Evolutionary conservation across 1,140 invertebrate species (phyloP).

Genomic region (Vollenhovia emeryi): DNA sequence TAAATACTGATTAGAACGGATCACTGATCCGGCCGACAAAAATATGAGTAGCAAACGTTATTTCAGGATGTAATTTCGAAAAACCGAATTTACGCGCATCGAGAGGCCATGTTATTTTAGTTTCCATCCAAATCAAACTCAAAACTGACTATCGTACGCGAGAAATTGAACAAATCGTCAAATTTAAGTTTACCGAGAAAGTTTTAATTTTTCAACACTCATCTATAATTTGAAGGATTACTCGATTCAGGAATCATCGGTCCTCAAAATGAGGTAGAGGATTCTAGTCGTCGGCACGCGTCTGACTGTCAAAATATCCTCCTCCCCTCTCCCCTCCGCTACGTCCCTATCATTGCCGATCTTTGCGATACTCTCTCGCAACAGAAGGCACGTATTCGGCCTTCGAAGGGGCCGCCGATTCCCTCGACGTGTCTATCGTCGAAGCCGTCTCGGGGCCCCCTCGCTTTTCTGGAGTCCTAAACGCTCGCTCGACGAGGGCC

Average conservation of each 20-base stretch:
- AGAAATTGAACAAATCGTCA: not conserved
- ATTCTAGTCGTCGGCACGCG: slow-evolving; percentile 61
- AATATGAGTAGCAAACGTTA: not conserved
- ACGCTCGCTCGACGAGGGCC: slow-evolving; percentile 28
- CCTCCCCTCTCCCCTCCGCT: not conserved
- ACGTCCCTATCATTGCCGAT: slow-evolving; percentile 20
- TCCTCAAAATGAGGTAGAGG: not conserved
- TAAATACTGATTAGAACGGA: not conserved
- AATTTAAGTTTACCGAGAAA: not conserved
- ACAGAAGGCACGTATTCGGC: slow-evolving; percentile 37
- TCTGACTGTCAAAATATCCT: slow-evolving; percentile 73
- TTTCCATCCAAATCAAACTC: not conserved
- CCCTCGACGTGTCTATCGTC: slow-evolving; percentile 59
- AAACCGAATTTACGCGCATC: not conserved
- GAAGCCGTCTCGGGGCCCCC: not conserved
- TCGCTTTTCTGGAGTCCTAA: slow-evolving; percentile 1
- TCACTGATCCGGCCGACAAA: no score
- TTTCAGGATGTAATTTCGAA: not conserved
- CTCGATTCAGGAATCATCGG: not conserved
- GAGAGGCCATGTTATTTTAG: not conserved
- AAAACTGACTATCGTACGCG: not conserved
- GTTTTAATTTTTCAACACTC: not conserved
- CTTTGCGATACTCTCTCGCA: slow-evolving; percentile 32
- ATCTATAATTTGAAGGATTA: not conserved
- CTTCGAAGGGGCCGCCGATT: not conserved